These are phyloP conservation scores for Trachemys scripta DNA, from an alignment of 2,113 vertebrate species.

Conservation along the genomic window DNA sequence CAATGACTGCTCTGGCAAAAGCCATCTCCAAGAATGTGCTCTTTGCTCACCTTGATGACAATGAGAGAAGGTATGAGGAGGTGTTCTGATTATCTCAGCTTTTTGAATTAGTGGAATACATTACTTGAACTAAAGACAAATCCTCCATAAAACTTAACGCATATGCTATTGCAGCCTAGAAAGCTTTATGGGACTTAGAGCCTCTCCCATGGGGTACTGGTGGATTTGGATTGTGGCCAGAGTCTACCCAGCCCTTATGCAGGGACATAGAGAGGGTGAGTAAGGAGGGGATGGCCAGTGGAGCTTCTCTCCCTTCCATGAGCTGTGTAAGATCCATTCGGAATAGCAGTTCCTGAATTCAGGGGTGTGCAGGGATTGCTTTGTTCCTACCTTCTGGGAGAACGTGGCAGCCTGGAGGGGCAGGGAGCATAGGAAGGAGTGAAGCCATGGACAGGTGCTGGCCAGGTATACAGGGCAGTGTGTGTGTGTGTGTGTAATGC, in stretches of 20 bases:
- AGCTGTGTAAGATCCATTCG: background rate
- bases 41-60: conserved; percentile 97
- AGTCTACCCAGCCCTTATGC: rapidly evolving
- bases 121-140: background rate
- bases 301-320: background rate
- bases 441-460: background rate
- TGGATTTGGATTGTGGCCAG: background rate
- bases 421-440: background rate
- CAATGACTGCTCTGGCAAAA: conserved; percentile 96
- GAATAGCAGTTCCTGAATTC: background rate
- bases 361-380: background rate
- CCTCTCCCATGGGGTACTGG: background rate
- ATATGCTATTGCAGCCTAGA: background rate
- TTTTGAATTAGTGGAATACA: background rate
- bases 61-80: conserved; percentile 92
- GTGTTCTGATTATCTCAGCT: background rate
- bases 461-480: too few species aligned
- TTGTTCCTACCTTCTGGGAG: background rate
- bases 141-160: background rate
- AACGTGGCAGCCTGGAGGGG: background rate
- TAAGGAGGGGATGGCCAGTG: background rate
- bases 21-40: conserved; percentile 98
- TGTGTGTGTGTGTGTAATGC: background rate
- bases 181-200: background rate
- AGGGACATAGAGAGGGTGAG: background rate